Evolutionary conservation across 1,140 invertebrate species (phyloP).

Genomic region (Uloborus diversus): DNA sequence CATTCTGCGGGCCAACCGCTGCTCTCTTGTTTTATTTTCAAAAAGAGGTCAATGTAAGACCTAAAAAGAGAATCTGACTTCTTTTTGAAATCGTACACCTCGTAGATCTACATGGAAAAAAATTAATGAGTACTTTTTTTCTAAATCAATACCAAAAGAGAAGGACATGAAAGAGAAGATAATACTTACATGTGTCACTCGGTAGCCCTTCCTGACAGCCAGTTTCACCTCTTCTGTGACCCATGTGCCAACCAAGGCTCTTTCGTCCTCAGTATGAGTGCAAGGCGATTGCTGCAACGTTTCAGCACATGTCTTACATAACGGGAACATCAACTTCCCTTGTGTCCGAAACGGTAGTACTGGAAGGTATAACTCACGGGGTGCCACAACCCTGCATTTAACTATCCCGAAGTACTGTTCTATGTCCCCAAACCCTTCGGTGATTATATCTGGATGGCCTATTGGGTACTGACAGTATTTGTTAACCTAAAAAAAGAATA

Average conservation of each 20-base stretch:
- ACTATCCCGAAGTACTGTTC: neutral
- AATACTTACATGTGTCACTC: no score
- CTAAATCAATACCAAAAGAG: no score
- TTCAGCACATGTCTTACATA: neutral
- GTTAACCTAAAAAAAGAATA: neutral
- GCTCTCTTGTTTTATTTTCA: slow-evolving; percentile 55
- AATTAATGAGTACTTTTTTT: no score
- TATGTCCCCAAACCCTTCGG: neutral
- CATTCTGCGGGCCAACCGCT: slow-evolving; percentile 22
- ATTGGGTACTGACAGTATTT: neutral
- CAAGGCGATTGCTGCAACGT: no score
- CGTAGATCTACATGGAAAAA: slow-evolving; percentile 46
- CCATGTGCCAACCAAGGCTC: no score
- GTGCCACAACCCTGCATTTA: neutral
- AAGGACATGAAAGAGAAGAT: no score
- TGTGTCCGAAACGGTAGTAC: neutral
- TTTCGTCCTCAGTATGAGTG: no score
- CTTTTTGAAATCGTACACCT: slow-evolving; percentile 58
- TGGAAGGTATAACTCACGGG: neutral
- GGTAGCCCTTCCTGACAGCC: no score
- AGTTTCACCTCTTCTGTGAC: no score
- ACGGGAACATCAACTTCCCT: neutral
- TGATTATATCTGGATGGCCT: neutral
- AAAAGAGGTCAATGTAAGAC: slow-evolving; percentile 58
- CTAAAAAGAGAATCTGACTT: slow-evolving; percentile 48